Percentiles rank a stretch among this genome's conserved stretches.
phyloP scores from a whole-genome alignment of 1,140 invertebrate species.

The Eufriesea mexicana region DNA sequence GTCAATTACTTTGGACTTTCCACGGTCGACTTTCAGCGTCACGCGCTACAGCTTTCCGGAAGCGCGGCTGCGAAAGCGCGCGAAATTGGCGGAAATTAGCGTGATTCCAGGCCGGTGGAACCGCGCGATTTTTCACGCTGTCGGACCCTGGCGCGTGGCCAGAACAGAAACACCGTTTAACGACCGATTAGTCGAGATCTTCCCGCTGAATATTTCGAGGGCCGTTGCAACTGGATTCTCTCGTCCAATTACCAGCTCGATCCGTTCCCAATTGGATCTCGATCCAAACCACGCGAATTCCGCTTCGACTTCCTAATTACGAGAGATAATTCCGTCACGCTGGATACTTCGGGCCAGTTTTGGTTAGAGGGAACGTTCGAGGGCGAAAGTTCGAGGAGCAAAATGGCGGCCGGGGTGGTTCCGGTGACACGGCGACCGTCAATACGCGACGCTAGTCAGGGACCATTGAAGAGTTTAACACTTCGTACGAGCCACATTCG shows the following conservation, averaged over 20 bases:
- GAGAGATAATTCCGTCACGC: not conserved
- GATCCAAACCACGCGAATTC: not conserved
- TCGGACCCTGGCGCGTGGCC: constrained; percentile 10
- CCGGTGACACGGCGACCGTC: not conserved
- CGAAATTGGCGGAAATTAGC: constrained; percentile 25
- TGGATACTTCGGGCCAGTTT: too few species aligned
- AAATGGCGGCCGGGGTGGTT: not conserved
- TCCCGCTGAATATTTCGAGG: constrained; percentile 3
- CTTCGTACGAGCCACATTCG: constrained; percentile 2
- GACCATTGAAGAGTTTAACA: not conserved
- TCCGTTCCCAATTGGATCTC: constrained; percentile 1
- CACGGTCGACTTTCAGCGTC: not conserved
- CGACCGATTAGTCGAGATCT: constrained; percentile 9
- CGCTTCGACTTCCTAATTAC: not conserved
- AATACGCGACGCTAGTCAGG: not conserved
- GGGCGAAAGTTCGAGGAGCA: not conserved
- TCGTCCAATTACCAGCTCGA: not conserved
- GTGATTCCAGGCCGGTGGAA: not conserved
- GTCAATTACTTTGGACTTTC: not conserved
- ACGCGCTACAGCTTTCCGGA: not conserved
- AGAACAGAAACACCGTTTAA: constrained; percentile 1
- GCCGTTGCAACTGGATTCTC: not conserved
- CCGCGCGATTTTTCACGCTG: constrained; percentile 31
- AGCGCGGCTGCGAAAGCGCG: not conserved
- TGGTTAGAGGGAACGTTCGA: too few species aligned